A percentile compares a stretch with the other conserved stretches of the same genome.
phyloP scores from a whole-genome alignment of 2,797 vertebrate species.

The Fistularia tabacaria region DNA sequence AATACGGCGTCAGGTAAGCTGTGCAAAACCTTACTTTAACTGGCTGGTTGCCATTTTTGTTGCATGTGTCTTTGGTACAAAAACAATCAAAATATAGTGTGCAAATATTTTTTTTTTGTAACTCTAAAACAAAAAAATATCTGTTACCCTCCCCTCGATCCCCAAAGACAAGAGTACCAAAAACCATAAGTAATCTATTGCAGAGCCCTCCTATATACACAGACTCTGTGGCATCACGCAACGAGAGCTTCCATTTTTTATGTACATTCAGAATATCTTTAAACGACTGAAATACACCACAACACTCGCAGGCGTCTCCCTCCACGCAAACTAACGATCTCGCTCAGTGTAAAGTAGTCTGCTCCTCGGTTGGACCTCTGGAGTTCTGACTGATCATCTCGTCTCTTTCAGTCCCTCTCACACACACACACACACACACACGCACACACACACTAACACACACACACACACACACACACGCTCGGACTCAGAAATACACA shows the following conservation, averaged over 20 bases:
- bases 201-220: slow-evolving; percentile 98
- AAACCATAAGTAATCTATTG: slow-evolving; percentile 79
- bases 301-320: slow-evolving; percentile 78
- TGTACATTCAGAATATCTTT: slow-evolving; percentile 95
- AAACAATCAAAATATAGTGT: slow-evolving; percentile 97
- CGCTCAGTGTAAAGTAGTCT: slow-evolving; percentile 78
- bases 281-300: slow-evolving; percentile 90
- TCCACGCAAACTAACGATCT: slow-evolving; percentile 77
- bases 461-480: slow-evolving; percentile 26
- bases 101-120: slow-evolving; percentile 96
- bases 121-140: slow-evolving; percentile 80
- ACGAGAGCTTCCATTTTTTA: slow-evolving; percentile 94
- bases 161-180: slow-evolving; percentile 75
- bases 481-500: slow-evolving; percentile 32
- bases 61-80: slow-evolving; percentile 99
- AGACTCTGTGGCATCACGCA: slow-evolving; percentile 99
- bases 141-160: slow-evolving; percentile 45
- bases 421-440: slow-evolving; percentile 35
- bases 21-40: slow-evolving; percentile 99
- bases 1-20: slow-evolving; percentile 99
- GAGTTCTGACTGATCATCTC: slow-evolving; percentile 60
- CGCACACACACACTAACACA: slow-evolving; percentile 69
- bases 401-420: slow-evolving; percentile 33
- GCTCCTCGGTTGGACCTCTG: slow-evolving; percentile 77
- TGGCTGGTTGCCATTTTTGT: slow-evolving; percentile 98